A percentile compares a stretch with the other conserved stretches of the same genome.
Evolutionary conservation across 1,140 invertebrate species (phyloP).

Genomic region (Harpegnathos saltator): DNA sequence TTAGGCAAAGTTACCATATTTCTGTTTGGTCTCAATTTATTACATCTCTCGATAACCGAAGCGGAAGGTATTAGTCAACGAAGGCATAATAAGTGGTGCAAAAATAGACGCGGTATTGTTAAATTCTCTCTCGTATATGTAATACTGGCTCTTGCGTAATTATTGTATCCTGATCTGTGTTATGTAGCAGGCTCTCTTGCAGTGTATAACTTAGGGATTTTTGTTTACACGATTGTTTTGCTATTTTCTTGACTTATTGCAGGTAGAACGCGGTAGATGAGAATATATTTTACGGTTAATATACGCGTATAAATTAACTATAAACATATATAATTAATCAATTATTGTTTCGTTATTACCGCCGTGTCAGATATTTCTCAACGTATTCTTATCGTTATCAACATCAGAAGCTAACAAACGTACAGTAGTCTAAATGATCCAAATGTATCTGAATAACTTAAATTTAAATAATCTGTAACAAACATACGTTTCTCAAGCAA

Average conservation of each 20-base stretch:
- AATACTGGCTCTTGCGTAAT: not conserved
- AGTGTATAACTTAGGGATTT: slow-evolving; percentile 7
- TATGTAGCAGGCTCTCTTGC: slow-evolving; percentile 20
- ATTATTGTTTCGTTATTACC: not conserved
- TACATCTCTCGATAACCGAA: not conserved
- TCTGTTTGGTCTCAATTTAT: slow-evolving; percentile 2
- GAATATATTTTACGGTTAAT: not conserved
- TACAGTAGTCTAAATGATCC: too few species aligned
- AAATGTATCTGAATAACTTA: too few species aligned
- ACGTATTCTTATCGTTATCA: slow-evolving; percentile 1
- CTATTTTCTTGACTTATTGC: not conserved
- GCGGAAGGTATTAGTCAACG: not conserved
- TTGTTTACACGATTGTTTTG: not conserved
- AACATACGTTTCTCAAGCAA: not conserved
- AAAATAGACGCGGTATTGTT: not conserved
- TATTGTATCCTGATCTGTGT: not conserved
- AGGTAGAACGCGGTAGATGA: not conserved
- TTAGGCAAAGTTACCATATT: slow-evolving; percentile 9
- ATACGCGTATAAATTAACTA: not conserved
- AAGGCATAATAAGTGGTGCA: not conserved
- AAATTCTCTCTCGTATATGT: slow-evolving; percentile 9
- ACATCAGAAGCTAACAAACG: too few species aligned
- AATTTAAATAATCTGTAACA: slow-evolving; percentile 16
- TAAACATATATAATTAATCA: slow-evolving; percentile 20
- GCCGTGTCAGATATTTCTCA: slow-evolving; percentile 15